Conservation (phyloP, 2,113 vertebrate species). For the Poecilia latipinna region DNA sequence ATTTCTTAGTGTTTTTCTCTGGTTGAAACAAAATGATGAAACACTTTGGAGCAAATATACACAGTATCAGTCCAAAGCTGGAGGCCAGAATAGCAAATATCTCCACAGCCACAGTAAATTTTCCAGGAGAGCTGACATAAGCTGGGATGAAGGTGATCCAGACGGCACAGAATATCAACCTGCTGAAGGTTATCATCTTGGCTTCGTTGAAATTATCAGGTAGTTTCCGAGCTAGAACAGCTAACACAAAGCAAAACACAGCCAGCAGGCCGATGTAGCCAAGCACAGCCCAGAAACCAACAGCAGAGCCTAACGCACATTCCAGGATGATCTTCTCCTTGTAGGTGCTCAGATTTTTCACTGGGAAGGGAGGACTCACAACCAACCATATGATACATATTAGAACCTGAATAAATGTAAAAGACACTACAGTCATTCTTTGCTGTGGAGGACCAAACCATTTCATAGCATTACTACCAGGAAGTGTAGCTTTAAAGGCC, state of each 20-base stretch:
- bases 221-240: background rate
- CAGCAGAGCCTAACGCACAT: no score
- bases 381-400: no score
- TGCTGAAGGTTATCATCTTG: background rate
- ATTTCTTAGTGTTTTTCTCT: background rate
- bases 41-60: background rate
- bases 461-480: no score
- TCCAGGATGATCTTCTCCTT: no score
- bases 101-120: background rate
- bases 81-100: background rate
- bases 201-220: background rate
- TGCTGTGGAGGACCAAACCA: no score
- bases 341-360: no score
- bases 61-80: background rate
- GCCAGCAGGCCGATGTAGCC: background rate
- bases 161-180: background rate
- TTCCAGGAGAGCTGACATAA: background rate
- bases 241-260: background rate
- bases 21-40: background rate
- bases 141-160: background rate
- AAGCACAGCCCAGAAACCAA: no score
- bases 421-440: no score
- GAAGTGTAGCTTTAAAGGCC: no score
- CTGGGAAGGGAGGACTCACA: no score
- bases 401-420: no score